Percentiles rank a stretch among this genome's conserved stretches.
Conservation (phyloP, 2,888 invertebrate species). For the Amphipyra tragopoginis region DNA sequence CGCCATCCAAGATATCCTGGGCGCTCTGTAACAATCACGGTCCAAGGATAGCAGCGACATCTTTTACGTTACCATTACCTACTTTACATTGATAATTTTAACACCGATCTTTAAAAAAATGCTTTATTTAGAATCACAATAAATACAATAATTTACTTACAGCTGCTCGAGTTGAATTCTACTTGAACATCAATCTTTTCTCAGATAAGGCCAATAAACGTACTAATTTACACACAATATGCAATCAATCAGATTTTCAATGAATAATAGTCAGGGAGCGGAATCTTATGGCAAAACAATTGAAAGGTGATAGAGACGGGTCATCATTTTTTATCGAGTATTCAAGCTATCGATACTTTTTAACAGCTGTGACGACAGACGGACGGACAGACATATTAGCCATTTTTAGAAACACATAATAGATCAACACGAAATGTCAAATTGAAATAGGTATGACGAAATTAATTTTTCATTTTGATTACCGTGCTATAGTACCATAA, state of each 20-base stretch:
- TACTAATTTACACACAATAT: neutral
- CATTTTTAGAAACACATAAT: too few species aligned
- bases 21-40: conserved; percentile 5
- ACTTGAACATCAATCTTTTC: conserved; percentile 5
- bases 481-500: too few species aligned
- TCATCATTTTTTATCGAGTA: too few species aligned
- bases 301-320: too few species aligned
- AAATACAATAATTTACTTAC: conserved; percentile 67
- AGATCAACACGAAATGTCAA: too few species aligned
- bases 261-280: too few species aligned
- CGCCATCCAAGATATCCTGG: neutral
- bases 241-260: neutral
- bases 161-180: conserved; percentile 28
- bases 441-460: too few species aligned
- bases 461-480: too few species aligned
- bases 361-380: too few species aligned
- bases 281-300: too few species aligned
- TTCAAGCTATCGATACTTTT: too few species aligned
- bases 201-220: conserved; percentile 6
- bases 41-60: conserved; percentile 55
- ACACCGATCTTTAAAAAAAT: conserved; percentile 77
- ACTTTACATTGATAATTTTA: conserved; percentile 66
- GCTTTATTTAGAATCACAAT: conserved; percentile 72
- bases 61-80: conserved; percentile 61
- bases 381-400: too few species aligned